Evolutionary conservation across 2,797 vertebrate genomes (phyloP), one percentile per base, ranked within the genome.

Genomic region (Molossus molossus): DNA sequence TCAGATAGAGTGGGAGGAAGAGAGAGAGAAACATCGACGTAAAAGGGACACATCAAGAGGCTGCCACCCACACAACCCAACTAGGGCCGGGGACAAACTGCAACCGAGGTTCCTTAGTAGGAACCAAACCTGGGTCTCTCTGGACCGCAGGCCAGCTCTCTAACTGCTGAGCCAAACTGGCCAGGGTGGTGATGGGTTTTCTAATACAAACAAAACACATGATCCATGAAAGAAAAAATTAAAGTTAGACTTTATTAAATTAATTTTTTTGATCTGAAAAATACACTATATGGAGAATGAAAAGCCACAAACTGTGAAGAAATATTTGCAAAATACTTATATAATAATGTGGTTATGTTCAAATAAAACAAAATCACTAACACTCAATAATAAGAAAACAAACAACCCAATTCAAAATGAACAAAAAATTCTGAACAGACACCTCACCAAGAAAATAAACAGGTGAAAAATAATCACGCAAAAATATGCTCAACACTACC

Each of bases 311-410:
- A 55, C 40, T 62, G 10, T 15, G 25, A 87, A 60, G 62, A 91
- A 82, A 55, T 57, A 82, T 45, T 69, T 55, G 33, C 20, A 45
- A 88, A 76, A 65, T 65, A 72, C 2, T 58, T 23, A 17, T 64
- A 55, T 72, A 12, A 23, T 48, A 94, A 80, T 72, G 14, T 20
- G 57, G 9, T 57, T 91, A 17, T 37, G 64, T 40, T 11, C 25
- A 87, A 67, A 80, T 67, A 29, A 65, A 37, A 81, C 11, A 67
- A 87, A 91, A 45, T 65, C 11, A 70, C 14, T 57, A 85, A 93
- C 13, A 73, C 15, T 79, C 45, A 62, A 69, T 5, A 75, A 67
- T 62, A 87, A 48, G 14, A 67, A 77, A 79, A 27, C 14, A 50
- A 67, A 64, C 5, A 45, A 62, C 5, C 13, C 10, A 85, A 58